These are phyloP conservation scores for Sthenelais limicola DNA, from an alignment of 2,888 invertebrate species.

Conservation along the genomic window DNA sequence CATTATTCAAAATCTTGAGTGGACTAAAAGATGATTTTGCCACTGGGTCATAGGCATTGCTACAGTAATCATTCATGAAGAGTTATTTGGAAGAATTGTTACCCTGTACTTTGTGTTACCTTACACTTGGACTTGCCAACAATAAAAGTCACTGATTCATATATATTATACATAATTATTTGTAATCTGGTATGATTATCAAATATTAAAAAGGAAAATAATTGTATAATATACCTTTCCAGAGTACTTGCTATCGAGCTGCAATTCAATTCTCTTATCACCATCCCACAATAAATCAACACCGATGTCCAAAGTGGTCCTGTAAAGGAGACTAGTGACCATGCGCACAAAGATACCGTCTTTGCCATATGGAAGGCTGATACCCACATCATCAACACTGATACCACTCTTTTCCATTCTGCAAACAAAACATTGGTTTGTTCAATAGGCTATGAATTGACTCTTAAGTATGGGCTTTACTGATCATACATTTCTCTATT, in stretches of 20 bases:
- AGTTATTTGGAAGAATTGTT: neutral
- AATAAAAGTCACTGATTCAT: neutral
- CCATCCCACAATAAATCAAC: conserved; percentile 51
- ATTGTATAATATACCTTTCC: conserved; percentile 38
- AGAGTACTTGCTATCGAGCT: conserved; percentile 44
- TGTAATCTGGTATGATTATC: neutral
- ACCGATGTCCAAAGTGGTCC: conserved; percentile 47
- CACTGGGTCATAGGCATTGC: no score
- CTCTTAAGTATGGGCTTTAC: no score
- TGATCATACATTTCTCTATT: no score
- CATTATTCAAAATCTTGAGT: conserved; percentile 10
- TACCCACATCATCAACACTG: conserved; percentile 39
- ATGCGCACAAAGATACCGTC: conserved; percentile 43
- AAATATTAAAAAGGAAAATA: conserved; percentile 5
- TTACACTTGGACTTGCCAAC: neutral
- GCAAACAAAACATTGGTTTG: neutral
- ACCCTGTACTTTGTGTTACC: neutral
- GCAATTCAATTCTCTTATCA: conserved; percentile 46
- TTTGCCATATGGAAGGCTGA: conserved; percentile 48
- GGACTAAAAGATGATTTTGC: no score
- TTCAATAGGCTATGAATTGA: no score
- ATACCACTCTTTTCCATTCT: conserved; percentile 44
- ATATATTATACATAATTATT: no score
- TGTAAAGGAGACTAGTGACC: conserved; percentile 45
- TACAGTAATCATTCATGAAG: no score